Evolutionary conservation across 2,797 vertebrate genomes (phyloP).

Genomic region (Sebastes nivosus): DNA sequence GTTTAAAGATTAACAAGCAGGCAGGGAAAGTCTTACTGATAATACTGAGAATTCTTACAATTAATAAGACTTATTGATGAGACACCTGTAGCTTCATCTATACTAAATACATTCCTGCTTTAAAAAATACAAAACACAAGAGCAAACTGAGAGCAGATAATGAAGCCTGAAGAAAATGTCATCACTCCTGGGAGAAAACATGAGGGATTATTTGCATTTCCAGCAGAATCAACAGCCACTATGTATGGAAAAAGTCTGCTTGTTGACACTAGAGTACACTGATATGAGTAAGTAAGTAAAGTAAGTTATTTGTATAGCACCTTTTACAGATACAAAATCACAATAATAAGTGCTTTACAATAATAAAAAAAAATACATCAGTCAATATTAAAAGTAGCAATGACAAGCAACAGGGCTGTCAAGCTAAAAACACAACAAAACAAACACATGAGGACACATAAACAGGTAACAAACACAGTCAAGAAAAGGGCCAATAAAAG

Average conservation of each 20-base stretch:
- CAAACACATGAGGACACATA: too few relatives aligned
- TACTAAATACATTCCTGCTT: neutral
- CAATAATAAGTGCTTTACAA: too few relatives aligned
- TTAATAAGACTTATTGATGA: neutral
- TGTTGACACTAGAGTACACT: neutral
- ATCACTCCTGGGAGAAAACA: neutral
- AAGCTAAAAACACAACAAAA: too few relatives aligned
- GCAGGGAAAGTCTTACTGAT: neutral
- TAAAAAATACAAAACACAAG: neutral
- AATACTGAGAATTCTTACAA: neutral
- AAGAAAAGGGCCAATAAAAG: too few relatives aligned
- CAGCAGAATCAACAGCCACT: neutral
- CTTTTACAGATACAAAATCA: too few relatives aligned
- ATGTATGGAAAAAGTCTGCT: neutral
- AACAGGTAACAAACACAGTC: too few relatives aligned
- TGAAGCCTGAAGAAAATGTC: neutral
- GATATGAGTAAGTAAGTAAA: too few relatives aligned
- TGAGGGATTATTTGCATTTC: neutral
- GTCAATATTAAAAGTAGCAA: too few relatives aligned
- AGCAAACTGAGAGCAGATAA: neutral
- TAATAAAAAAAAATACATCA: too few relatives aligned
- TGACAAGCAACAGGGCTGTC: too few relatives aligned
- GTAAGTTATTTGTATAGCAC: too few relatives aligned
- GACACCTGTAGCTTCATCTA: constrained; percentile 15
- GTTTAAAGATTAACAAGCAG: constrained; percentile 33